phyloP scores from a whole-genome alignment of 2,113 vertebrate genomes.

The Aleadryas rufinucha region DNA sequence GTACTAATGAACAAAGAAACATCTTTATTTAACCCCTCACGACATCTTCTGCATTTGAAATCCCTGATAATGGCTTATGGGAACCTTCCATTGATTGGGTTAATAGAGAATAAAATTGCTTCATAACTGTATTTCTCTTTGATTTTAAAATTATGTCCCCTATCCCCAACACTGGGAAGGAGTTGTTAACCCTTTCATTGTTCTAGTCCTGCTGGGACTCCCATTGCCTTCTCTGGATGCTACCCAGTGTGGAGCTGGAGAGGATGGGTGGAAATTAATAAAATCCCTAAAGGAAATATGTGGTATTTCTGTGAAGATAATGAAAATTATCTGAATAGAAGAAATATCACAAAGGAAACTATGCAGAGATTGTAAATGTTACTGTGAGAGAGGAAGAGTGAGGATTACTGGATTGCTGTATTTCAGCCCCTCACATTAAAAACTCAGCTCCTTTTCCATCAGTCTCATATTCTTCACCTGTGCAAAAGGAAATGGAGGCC shows the following conservation, averaged over 20 bases:
- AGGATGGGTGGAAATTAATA: neutral
- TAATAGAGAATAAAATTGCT: slow-evolving; percentile 86
- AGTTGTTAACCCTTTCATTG: neutral
- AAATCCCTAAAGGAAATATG: neutral
- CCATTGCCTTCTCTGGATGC: neutral
- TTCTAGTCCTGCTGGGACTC: neutral
- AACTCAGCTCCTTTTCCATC: neutral
- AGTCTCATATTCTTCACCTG: neutral
- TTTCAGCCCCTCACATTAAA: neutral
- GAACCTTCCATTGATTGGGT: slow-evolving; percentile 84
- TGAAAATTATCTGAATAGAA: neutral
- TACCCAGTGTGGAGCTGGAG: neutral
- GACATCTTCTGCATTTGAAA: slow-evolving; percentile 67
- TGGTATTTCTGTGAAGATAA: neutral
- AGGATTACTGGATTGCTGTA: neutral
- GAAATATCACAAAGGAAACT: neutral
- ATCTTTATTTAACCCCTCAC: slow-evolving; percentile 69
- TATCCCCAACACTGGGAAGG: slow-evolving; percentile 16
- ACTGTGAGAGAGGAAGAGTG: neutral
- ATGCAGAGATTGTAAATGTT: neutral
- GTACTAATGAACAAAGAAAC: slow-evolving; percentile 67
- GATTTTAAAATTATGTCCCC: slow-evolving; percentile 72
- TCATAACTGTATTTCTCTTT: slow-evolving; percentile 75
- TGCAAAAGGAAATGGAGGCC: neutral
- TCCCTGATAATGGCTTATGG: slow-evolving; percentile 76